Conservation (phyloP, 2,113 vertebrate species). For the Hirundichthys speculiger region DNA sequence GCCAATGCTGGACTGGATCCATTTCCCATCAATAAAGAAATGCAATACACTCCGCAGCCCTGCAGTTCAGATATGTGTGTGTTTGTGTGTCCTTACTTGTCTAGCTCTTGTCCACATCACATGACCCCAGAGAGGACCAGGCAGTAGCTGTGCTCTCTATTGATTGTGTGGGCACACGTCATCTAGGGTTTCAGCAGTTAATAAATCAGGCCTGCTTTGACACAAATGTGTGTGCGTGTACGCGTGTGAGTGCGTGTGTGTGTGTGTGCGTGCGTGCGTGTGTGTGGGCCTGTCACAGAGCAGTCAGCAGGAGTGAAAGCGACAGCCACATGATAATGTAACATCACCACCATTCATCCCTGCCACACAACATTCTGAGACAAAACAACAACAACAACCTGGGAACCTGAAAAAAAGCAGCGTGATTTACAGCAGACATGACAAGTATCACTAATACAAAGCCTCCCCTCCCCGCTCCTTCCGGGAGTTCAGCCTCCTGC, state of each 20-base stretch:
- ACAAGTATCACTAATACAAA: slow-evolving; percentile 80
- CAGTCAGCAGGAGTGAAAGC: slow-evolving; percentile 79
- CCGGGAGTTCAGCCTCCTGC: slow-evolving; percentile 62
- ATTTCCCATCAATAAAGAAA: slow-evolving; percentile 85
- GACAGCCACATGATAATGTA: slow-evolving; percentile 85
- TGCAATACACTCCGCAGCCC: slow-evolving; percentile 75
- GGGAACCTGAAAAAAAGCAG: slow-evolving; percentile 70
- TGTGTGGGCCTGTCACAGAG: slow-evolving; percentile 80
- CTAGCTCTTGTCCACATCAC: slow-evolving; percentile 59
- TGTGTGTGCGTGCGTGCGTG: slow-evolving; percentile 41
- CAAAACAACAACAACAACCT: slow-evolving; percentile 79
- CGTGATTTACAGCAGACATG: slow-evolving; percentile 81
- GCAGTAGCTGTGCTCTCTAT: slow-evolving; percentile 71
- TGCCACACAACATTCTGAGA: slow-evolving; percentile 79
- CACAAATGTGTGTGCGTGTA: slow-evolving; percentile 43
- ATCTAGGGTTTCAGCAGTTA: slow-evolving; percentile 81
- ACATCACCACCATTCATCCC: slow-evolving; percentile 84
- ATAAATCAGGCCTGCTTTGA: slow-evolving; percentile 80
- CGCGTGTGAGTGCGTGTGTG: slow-evolving; percentile 41
- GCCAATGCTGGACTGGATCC: slow-evolving; percentile 83
- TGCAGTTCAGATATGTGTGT: slow-evolving; percentile 36
- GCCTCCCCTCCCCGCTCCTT: slow-evolving; percentile 40
- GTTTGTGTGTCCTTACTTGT: slow-evolving; percentile 47
- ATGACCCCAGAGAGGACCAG: slow-evolving; percentile 64
- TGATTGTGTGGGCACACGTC: slow-evolving; percentile 80